Conservation (phyloP, 1,140 invertebrate genomes). For the Ostrea edulis region DNA sequence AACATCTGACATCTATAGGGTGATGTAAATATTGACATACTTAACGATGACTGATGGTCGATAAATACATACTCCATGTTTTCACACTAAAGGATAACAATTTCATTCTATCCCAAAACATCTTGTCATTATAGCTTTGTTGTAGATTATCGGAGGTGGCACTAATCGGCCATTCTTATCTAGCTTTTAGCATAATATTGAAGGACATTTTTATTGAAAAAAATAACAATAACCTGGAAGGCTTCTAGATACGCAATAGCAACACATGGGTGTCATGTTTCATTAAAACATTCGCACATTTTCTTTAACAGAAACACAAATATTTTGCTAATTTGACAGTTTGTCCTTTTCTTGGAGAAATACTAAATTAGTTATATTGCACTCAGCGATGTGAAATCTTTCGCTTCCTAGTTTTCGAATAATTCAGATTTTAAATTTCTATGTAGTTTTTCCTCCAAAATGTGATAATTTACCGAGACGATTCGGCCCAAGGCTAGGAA, state of each 20-base stretch:
- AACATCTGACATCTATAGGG: neutral
- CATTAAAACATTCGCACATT: neutral
- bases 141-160: neutral
- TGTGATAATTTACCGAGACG: too few species aligned
- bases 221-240: neutral
- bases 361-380: neutral
- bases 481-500: too few species aligned
- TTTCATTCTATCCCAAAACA: conserved; percentile 19
- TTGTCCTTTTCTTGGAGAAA: neutral
- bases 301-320: conserved; percentile 25
- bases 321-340: neutral
- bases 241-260: neutral
- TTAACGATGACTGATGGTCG: conserved; percentile 21
- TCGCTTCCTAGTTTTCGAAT: neutral
- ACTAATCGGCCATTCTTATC: neutral
- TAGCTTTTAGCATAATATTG: conserved; percentile 11
- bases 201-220: neutral
- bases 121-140: neutral
- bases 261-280: conserved; percentile 13
- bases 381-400: neutral
- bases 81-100: neutral
- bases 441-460: neutral
- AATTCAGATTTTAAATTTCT: neutral
- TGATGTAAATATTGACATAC: neutral
- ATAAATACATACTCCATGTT: conserved; percentile 25